phyloP scores from a whole-genome alignment of 2,113 vertebrate species.

The Chaetodon auriga region DNA sequence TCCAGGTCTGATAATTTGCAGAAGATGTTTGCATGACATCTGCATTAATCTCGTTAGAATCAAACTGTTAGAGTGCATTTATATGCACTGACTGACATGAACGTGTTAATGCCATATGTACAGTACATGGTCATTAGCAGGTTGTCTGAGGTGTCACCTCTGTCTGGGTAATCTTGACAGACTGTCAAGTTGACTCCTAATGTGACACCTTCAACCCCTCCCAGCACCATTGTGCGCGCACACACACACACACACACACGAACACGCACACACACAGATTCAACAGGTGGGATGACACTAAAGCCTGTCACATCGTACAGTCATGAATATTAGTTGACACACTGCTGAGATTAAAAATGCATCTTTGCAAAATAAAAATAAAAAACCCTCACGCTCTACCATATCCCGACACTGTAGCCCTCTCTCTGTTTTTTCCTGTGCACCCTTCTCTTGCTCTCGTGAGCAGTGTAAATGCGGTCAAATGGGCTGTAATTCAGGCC shows the following conservation, averaged over 20 bases:
- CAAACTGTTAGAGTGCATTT: not conserved
- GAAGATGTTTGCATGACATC: slow-evolving; percentile 14
- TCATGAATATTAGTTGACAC: not conserved
- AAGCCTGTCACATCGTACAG: not conserved
- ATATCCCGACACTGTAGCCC: not conserved
- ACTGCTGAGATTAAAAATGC: not conserved
- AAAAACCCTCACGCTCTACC: too few relatives aligned
- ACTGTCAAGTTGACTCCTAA: slow-evolving; percentile 54
- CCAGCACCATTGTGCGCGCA: not conserved
- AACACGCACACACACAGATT: not conserved
- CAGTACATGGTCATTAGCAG: slow-evolving; percentile 30
- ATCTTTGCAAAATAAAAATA: not conserved
- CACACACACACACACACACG: slow-evolving; percentile 7
- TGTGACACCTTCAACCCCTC: slow-evolving; percentile 46
- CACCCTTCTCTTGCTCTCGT: not conserved
- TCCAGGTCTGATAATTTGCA: not conserved
- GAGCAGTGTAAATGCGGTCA: slow-evolving; percentile 58
- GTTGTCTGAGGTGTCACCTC: slow-evolving; percentile 62
- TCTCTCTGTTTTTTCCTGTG: not conserved
- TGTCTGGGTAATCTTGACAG: slow-evolving; percentile 48
- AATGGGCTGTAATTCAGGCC: slow-evolving; percentile 56
- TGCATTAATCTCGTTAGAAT: not conserved
- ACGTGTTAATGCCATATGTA: slow-evolving; percentile 29
- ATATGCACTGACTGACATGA: slow-evolving; percentile 9
- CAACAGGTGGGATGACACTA: slow-evolving; percentile 63